Percentiles rank a stretch among this genome's conserved stretches.
These are phyloP conservation scores for Macaria liturata DNA, from an alignment of 2,888 invertebrate genomes.

Conservation along the genomic window DNA sequence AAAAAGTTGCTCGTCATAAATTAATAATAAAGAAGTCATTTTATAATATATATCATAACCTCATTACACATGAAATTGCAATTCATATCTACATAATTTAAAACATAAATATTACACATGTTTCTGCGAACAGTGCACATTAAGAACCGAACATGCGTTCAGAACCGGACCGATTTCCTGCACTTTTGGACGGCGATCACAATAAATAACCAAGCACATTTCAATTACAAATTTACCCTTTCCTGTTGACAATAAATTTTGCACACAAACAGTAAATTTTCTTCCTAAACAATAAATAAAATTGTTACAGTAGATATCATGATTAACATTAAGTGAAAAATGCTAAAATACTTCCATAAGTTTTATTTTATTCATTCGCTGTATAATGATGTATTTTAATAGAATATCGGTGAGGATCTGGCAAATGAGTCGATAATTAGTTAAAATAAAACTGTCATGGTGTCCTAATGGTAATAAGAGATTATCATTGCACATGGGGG, in stretches of 20 bases:
- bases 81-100: too few species aligned
- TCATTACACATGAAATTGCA: too few species aligned
- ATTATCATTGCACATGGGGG: too few species aligned
- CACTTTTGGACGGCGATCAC: conserved; percentile 36
- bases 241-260: conserved; percentile 6
- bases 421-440: conserved; percentile 3
- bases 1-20: too few species aligned
- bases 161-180: conserved; percentile 63
- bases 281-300: not conserved
- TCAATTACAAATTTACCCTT: conserved; percentile 15
- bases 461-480: too few species aligned
- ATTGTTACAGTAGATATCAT: conserved; percentile 11
- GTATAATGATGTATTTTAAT: conserved; percentile 6
- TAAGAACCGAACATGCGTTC: conserved; percentile 36
- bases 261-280: conserved; percentile 7
- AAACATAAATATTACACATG: conserved; percentile 1
- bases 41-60: too few species aligned
- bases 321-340: conserved; percentile 1
- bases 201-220: conserved; percentile 32
- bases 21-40: too few species aligned
- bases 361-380: not conserved
- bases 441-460: not conserved
- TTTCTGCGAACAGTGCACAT: conserved; percentile 43
- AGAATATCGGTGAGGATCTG: conserved; percentile 3
- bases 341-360: conserved; percentile 1